Base-by-base conservation (phyloP, 1,140 invertebrate species). In the Phenacoccus solenopsis region DNA sequence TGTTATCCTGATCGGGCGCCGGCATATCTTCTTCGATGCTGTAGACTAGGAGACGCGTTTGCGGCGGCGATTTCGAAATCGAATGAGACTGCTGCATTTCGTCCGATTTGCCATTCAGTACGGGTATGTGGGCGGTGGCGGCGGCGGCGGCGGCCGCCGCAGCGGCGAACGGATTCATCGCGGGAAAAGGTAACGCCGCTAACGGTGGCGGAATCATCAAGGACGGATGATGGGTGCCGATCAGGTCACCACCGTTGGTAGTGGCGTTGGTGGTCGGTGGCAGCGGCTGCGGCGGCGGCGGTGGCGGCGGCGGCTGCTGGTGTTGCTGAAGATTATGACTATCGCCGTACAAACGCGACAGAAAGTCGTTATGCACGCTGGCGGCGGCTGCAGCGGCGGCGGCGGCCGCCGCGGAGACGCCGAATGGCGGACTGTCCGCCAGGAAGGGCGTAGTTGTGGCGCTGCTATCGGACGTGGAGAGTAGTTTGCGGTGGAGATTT, bases 401-500 rank as follows among this genome's bases (percentile, higher is more conserved):
- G 98, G 82, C 75, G 93, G 95, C 35, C 22, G 79, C 80, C 16
- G 79, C 76, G 28, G 80, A 74, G n/a, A 82, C 79, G 13, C 80
- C 74, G 73, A 81, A 81, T 13, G 78, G 76, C 7, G 77, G 77
- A 72, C 80, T 81, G 59, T 82, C 76, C 16, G 78, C 71, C 59
- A 64, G 71, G 72, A 10, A 73, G 0, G 68, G 22, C 12, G 70
- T 25, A 22, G 70, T 82, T n/a, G n/a, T n/a, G n/a, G n/a, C n/a
- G 13, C 20, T 49, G 80, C 56, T 20, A n/a, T 70, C 30, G 20
- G 87, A 84, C 1, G 90, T 92, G 0, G 90, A 90, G 35, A 94
- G 77, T 27, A 95, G 81, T 78, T 95, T 95, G 70, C 90, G 83
- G 76, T 98, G 95, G 16, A 98, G 82, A 76, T 94, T 96, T 30